Base-by-base conservation (phyloP, 2,888 invertebrate species). In the Adelphocoris suturalis region DNA sequence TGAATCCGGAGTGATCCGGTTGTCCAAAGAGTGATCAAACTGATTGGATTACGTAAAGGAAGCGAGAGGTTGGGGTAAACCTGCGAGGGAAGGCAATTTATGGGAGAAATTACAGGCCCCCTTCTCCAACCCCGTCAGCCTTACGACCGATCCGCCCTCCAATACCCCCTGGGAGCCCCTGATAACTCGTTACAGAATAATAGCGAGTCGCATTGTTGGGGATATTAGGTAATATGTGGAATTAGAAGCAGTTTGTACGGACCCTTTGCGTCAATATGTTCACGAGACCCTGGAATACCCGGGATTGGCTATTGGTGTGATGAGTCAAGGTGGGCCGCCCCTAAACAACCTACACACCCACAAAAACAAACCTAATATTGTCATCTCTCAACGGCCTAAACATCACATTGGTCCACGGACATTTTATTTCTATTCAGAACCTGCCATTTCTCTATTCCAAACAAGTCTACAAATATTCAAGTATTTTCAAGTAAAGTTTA, bases 131-230 rank as follows among this genome's bases (percentile, higher is more conserved):
- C 52, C 52, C 12, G 23, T 9, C n/a, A 23, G 23, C 68, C 19
- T 23, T 4, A 68, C n/a, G 16, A 57, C n/a, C n/a, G 57, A 57
- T n/a, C 68, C 68, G 68, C 68, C 68, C 9, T 23, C n/a, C 23
- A 68, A 68, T 68, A 19, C 68, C 68, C 68, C 68, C 68, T 68
- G 68, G 68, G 68, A 68, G 13, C 68, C 68, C 68, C 68, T 23
- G 68, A 68, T 68, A 68, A 68, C 68, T 68, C 68, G 68, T 68
- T 68, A 68, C 23, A 68, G 23, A 68, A 68, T 68, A 68, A 68
- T 11, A 68, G 68, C 37, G 68, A 68, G 68, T 68, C 68, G 12
- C 68, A 68, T 23, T 68, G 68, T 68, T 68, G 0, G 19, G 68
- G 68, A 68, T 68, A 23, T 68, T 68, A 23, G 68, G 68, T 68